Evolutionary conservation across 2,888 invertebrate genomes (phyloP), one percentile per base, ranked within the genome.

Genomic region (Leucophora obtusa): DNA sequence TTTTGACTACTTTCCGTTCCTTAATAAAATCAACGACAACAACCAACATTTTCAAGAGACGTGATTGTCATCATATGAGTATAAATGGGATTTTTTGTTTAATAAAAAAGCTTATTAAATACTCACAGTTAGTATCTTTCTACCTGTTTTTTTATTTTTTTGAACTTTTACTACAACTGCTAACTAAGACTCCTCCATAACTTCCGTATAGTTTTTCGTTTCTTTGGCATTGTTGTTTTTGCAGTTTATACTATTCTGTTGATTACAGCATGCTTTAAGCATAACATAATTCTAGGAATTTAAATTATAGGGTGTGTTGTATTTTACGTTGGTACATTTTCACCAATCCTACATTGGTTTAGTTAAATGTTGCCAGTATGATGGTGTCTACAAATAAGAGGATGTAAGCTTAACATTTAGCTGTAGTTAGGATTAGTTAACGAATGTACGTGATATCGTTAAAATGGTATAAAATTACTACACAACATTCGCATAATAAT

Each of bases 381-480:
- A 69, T 53, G 59, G 47, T 68, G 53, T 10, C 54, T 51, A 65
- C 63, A 71, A 72, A 62, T 68, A 35, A 70, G 47, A 47, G 73
- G 50, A 73, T 73, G 76, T 70, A 21, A 60, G 69, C 72, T 69
- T 79, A 83, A 86, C 87, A 77, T 77, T 87, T 88, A 88, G 87
- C 86, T 87, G 86, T 85, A 87, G 87, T 88, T 88, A 88, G 87
- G 87, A 87, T 88, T 88, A 87, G 87, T 88, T 87, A 87, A 88
- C 87, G 87, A 87, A 87, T 86, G 87, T 88, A 88, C 88, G 89
- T 88, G 88, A 88, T 87, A 86, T 87, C 87, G 88, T 88, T 88
- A 87, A 88, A 86, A 86, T 87, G 83, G 85, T 88, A 85, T 87
- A 86, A 86, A 86, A 85, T 85, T 85, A 86, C 87, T 71, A 68